A percentile compares a stretch with the other conserved stretches of the same genome.
Evolutionary conservation across 2,888 invertebrate genomes (phyloP).

Genomic region (Tryphoninae sp.): DNA sequence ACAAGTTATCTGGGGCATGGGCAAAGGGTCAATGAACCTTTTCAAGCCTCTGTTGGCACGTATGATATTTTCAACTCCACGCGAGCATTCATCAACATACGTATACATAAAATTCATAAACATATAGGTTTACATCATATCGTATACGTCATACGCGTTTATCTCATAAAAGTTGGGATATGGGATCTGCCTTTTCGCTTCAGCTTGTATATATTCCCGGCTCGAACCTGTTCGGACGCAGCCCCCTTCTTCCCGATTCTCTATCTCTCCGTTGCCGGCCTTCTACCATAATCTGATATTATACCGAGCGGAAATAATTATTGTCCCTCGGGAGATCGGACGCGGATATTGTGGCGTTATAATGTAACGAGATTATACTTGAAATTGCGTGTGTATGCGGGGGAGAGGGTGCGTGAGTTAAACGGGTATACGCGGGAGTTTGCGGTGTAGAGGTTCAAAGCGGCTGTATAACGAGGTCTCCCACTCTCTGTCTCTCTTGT

Average conservation of each 20-base stretch:
- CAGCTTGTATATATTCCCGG: not conserved
- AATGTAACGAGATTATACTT: conserved; percentile 50
- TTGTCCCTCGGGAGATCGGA: conserved; percentile 47
- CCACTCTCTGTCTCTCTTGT: conserved; percentile 1
- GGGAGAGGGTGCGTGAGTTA: conserved; percentile 6
- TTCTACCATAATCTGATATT: conserved; percentile 46
- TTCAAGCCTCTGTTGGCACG: too few species aligned
- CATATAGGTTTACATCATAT: not conserved
- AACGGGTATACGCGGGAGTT: conserved; percentile 28
- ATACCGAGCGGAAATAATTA: conserved; percentile 52
- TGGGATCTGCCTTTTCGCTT: conserved; percentile 11
- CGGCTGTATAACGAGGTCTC: conserved; percentile 37
- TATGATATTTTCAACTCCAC: too few species aligned
- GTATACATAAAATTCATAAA: too few species aligned
- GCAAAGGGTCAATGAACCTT: too few species aligned
- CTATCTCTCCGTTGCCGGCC: not conserved
- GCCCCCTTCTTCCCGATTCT: conserved; percentile 2
- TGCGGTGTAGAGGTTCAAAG: conserved; percentile 14
- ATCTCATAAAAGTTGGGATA: not conserved
- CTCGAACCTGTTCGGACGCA: conserved; percentile 16
- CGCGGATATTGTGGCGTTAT: conserved; percentile 45
- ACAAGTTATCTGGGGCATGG: too few species aligned
- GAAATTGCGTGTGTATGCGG: conserved; percentile 30
- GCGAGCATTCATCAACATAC: too few species aligned
- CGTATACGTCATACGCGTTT: not conserved